Evolutionary conservation across 2,888 invertebrate genomes (phyloP).

Genomic region (Andrena haemorrhoa): DNA sequence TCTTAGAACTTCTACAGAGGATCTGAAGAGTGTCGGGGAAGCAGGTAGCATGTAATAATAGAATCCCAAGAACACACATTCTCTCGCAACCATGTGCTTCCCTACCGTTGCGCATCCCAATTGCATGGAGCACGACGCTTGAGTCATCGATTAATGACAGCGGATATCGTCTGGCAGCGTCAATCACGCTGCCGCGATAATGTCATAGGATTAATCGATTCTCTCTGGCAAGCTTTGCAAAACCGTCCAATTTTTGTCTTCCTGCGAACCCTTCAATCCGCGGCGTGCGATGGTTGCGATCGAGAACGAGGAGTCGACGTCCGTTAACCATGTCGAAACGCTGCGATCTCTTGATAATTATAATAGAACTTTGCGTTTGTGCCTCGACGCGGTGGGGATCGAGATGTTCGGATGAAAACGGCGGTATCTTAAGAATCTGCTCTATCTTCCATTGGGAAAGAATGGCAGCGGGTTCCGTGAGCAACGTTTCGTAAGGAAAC

Average conservation of each 20-base stretch:
- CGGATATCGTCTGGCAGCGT: background rate
- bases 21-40: background rate
- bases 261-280: background rate
- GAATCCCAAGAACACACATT: background rate
- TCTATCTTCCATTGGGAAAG: conserved; percentile 23
- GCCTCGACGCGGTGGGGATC: background rate
- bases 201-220: conserved; percentile 26
- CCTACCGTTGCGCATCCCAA: background rate
- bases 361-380: background rate
- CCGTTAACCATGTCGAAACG: conserved; percentile 16
- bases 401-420: conserved; percentile 17
- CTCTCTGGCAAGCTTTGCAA: background rate
- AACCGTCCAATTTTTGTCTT: background rate
- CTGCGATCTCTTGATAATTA: background rate
- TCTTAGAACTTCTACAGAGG: no score
- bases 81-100: background rate
- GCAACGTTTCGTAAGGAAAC: conserved; percentile 1
- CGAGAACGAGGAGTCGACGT: conserved; percentile 11
- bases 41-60: background rate
- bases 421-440: background rate
- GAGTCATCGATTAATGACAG: conserved; percentile 15
- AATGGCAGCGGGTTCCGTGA: background rate
- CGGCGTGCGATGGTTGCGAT: background rate
- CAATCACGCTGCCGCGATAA: conserved; percentile 13
- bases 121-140: background rate